A percentile compares a stretch with the other conserved stretches of the same genome.
Conservation (phyloP, 2,888 invertebrate species). For the Smittia aterrima region DNA sequence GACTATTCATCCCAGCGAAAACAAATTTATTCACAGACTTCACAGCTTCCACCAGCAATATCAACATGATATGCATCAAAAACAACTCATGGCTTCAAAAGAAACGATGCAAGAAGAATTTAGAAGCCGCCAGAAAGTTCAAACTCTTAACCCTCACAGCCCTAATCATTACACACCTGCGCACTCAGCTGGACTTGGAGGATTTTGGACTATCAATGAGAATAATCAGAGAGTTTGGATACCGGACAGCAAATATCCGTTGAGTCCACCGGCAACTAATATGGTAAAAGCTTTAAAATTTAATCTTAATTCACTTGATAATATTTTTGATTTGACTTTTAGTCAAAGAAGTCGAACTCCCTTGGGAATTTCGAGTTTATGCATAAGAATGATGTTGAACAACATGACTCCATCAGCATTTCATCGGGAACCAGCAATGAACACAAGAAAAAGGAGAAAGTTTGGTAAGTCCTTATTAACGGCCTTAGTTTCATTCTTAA, state of each 20-base stretch:
- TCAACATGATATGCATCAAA: slow-evolving; percentile 11
- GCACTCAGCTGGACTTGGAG: slow-evolving; percentile 44
- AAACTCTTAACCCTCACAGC: neutral
- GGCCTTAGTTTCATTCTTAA: neutral
- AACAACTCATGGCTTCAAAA: neutral
- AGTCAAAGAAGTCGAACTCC: slow-evolving; percentile 44
- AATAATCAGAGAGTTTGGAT: slow-evolving; percentile 42
- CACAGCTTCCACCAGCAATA: slow-evolving; percentile 41
- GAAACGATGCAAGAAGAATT: neutral
- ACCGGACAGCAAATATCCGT: slow-evolving; percentile 28
- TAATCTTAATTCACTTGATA: neutral
- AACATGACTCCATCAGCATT: slow-evolving; percentile 50
- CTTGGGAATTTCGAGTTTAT: slow-evolving; percentile 45
- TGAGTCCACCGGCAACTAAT: slow-evolving; percentile 27
- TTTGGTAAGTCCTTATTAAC: slow-evolving; percentile 47
- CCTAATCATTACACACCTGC: slow-evolving; percentile 32
- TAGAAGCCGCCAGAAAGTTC: neutral
- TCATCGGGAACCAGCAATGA: slow-evolving; percentile 50
- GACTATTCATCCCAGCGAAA: neutral
- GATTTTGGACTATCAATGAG: slow-evolving; percentile 44
- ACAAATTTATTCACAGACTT: slow-evolving; percentile 34
- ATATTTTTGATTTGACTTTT: slow-evolving; percentile 26
- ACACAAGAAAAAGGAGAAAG: slow-evolving; percentile 51
- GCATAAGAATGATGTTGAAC: slow-evolving; percentile 42
- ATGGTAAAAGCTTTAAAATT: no score